phyloP scores from a whole-genome alignment of 2,888 invertebrate genomes.

The Labia minor region DNA sequence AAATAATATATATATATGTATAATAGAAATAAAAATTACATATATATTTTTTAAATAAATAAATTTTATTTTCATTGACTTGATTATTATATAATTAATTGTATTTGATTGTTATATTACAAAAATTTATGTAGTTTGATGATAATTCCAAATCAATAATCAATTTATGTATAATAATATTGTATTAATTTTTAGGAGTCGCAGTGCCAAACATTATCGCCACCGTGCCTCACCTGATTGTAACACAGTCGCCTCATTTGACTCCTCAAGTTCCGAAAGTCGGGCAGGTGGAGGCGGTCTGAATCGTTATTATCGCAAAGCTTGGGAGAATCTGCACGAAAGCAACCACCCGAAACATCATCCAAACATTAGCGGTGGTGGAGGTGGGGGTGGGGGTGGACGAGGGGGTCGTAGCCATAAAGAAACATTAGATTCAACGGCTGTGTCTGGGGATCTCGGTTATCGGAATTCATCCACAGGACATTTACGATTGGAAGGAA shows the following conservation, averaged over 20 bases:
- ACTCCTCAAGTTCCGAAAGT: slow-evolving; percentile 77
- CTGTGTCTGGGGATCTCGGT: slow-evolving; percentile 51
- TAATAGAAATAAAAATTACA: no score
- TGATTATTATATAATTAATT: no score
- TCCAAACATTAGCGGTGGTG: neutral
- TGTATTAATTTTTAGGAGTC: slow-evolving; percentile 49
- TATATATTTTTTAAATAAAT: no score
- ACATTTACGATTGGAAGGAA: slow-evolving; percentile 34
- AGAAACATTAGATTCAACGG: slow-evolving; percentile 56
- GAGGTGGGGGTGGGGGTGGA: slow-evolving; percentile 26
- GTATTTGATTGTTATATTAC: no score
- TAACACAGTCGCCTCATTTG: slow-evolving; percentile 82
- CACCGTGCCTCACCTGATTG: slow-evolving; percentile 83
- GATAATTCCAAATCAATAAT: no score
- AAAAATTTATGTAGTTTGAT: no score
- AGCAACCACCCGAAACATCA: slow-evolving; percentile 34
- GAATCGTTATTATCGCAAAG: slow-evolving; percentile 80
- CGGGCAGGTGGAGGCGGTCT: slow-evolving; percentile 54
- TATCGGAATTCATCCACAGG: slow-evolving; percentile 37
- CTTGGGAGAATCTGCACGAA: slow-evolving; percentile 87
- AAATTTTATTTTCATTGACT: no score
- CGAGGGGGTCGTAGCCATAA: slow-evolving; percentile 45
- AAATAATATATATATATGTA: no score
- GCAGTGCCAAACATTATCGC: slow-evolving; percentile 75
- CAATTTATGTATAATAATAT: no score